Conservation (phyloP, 1,140 invertebrate species). For the Bemisia tabaci region DNA sequence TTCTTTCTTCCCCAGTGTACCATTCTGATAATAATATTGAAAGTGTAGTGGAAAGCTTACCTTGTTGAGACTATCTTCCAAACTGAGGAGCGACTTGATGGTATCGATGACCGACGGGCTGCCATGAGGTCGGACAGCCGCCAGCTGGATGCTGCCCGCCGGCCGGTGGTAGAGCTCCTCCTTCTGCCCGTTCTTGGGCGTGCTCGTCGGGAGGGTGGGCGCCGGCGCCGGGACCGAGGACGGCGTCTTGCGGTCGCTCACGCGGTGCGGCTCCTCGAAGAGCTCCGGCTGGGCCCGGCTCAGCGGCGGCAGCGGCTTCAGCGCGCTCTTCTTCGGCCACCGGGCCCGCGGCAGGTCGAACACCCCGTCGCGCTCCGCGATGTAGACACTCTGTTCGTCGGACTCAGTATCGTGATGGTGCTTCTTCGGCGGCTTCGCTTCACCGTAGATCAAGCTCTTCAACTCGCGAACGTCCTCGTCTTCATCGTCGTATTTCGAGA, state of each 20-base stretch:
- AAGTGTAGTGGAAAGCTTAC: background rate
- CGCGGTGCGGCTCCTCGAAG: background rate
- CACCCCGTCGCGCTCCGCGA: background rate
- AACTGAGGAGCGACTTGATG: background rate
- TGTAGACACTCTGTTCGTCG: background rate
- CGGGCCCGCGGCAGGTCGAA: background rate
- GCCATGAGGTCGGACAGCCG: background rate
- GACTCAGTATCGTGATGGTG: background rate
- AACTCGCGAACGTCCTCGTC: background rate
- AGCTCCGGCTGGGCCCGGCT: background rate
- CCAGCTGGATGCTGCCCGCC: background rate
- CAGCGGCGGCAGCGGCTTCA: background rate
- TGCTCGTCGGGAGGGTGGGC: background rate
- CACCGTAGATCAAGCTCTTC: background rate
- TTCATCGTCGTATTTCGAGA: background rate
- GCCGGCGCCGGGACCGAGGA: background rate
- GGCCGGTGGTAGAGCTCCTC: background rate
- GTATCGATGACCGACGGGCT: background rate
- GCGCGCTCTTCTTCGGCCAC: background rate
- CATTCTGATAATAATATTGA: too few relatives aligned
- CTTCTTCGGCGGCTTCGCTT: background rate
- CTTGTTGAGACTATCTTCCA: background rate
- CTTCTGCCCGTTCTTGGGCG: background rate
- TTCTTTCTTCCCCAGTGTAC: too few relatives aligned
- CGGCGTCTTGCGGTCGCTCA: background rate